Percentiles rank a stretch among this genome's conserved stretches.
Conservation (phyloP, 2,113 vertebrate species). For the Pagrus major region DNA sequence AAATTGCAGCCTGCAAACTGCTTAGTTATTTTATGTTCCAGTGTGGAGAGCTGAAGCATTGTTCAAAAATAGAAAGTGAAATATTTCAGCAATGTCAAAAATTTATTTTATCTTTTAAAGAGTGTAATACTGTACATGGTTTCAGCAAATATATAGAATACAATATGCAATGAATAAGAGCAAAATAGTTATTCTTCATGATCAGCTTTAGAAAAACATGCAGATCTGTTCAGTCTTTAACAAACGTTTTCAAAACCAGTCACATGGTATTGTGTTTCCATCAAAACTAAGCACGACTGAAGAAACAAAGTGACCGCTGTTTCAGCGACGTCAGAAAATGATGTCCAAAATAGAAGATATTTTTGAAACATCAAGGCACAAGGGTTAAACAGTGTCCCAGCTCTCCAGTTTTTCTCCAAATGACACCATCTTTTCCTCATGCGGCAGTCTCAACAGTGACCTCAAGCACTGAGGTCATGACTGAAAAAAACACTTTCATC, state of each 20-base stretch:
- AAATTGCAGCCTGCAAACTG: slow-evolving; percentile 11
- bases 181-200: slow-evolving; percentile 55
- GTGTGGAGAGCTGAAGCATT: background rate
- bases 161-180: slow-evolving; percentile 42
- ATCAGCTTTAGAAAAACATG: slow-evolving; percentile 34
- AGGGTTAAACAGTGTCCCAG: slow-evolving; percentile 21
- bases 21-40: background rate
- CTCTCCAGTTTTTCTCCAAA: background rate
- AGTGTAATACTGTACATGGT: slow-evolving; percentile 68
- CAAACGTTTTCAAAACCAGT: background rate
- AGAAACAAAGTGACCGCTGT: slow-evolving; percentile 36
- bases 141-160: slow-evolving; percentile 48
- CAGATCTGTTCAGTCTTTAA: slow-evolving; percentile 40
- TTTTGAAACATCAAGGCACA: slow-evolving; percentile 63
- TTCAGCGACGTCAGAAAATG: slow-evolving; percentile 6
- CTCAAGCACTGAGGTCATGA: slow-evolving; percentile 1
- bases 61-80: slow-evolving; percentile 6
- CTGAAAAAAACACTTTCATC: background rate
- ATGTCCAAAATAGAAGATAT: slow-evolving; percentile 6
- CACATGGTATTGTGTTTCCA: background rate
- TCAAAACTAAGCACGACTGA: slow-evolving; percentile 28
- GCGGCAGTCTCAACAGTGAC: background rate
- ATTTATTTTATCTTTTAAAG: slow-evolving; percentile 26
- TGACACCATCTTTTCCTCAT: background rate
- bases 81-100: slow-evolving; percentile 6